These are phyloP conservation scores for Brachirus orientalis DNA, from an alignment of 2,113 vertebrate species.

Conservation along the genomic window DNA sequence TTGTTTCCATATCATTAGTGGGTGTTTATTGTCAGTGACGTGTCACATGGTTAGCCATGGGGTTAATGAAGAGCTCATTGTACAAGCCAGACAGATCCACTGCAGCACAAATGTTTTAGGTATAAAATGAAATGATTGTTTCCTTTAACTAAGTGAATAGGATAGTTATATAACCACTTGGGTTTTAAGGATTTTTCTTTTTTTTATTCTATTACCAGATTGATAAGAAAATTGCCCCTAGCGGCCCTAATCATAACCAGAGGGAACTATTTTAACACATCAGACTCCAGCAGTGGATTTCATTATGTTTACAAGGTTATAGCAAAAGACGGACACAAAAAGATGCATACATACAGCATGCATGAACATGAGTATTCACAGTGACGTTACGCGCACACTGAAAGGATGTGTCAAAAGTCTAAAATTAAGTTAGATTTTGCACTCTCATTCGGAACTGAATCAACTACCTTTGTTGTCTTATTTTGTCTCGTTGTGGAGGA, in stretches of 20 bases:
- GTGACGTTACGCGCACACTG: constrained; percentile 16
- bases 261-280: constrained; percentile 35
- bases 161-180: constrained; percentile 18
- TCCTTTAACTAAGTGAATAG: constrained; percentile 20
- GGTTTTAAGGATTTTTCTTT: constrained; percentile 2
- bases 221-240: not conserved
- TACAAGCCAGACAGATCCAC: constrained; percentile 16
- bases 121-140: not conserved
- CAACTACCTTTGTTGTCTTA: not conserved
- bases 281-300: constrained; percentile 43
- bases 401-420: constrained; percentile 18
- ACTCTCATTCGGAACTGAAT: not conserved
- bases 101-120: constrained; percentile 38
- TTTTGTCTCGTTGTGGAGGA: constrained; percentile 6
- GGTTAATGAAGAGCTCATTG: constrained; percentile 55
- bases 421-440: constrained; percentile 8
- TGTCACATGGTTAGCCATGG: constrained; percentile 36
- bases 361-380: constrained; percentile 13
- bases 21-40: constrained; percentile 28
- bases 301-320: constrained; percentile 56
- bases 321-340: constrained; percentile 26
- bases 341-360: not conserved
- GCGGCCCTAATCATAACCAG: constrained; percentile 36
- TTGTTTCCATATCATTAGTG: constrained; percentile 58
- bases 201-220: not conserved